Conservation (phyloP, 2,113 vertebrate genomes). For the Astatoreochromis straeleni region DNA sequence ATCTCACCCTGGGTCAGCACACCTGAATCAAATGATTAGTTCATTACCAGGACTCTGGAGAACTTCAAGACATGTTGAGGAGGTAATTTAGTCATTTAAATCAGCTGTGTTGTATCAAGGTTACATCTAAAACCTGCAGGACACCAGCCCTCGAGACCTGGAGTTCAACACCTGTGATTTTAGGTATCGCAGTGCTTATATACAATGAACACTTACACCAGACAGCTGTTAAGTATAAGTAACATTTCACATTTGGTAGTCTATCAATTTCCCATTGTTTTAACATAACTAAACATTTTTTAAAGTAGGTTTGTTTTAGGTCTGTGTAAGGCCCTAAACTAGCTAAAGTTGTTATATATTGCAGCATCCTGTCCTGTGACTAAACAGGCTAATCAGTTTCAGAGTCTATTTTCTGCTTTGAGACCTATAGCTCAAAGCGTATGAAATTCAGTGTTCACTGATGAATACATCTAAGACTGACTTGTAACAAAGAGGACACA, state of each 20-base stretch:
- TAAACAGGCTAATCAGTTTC: not conserved
- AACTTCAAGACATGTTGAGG: not conserved
- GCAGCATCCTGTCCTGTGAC: not conserved
- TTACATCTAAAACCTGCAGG: not conserved
- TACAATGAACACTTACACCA: not conserved
- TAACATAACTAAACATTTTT: not conserved
- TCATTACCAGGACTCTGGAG: not conserved
- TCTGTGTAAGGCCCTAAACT: not conserved
- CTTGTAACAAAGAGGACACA: not conserved
- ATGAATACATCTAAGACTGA: not conserved
- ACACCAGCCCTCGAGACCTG: not conserved
- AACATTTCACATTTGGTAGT: not conserved
- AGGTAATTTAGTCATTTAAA: not conserved
- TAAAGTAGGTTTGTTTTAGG: not conserved
- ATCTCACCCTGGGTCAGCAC: not conserved
- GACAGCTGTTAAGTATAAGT: not conserved
- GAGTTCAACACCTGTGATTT: not conserved
- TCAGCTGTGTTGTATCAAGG: not conserved
- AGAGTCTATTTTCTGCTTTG: not conserved
- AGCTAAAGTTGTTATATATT: not conserved
- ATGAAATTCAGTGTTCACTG: conserved; percentile 4
- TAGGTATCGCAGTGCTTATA: not conserved
- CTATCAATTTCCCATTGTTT: not conserved
- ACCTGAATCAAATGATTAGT: not conserved
- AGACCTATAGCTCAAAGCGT: not conserved